phyloP scores from a whole-genome alignment of 1,140 invertebrate species.

The Reticulitermes speratus region DNA sequence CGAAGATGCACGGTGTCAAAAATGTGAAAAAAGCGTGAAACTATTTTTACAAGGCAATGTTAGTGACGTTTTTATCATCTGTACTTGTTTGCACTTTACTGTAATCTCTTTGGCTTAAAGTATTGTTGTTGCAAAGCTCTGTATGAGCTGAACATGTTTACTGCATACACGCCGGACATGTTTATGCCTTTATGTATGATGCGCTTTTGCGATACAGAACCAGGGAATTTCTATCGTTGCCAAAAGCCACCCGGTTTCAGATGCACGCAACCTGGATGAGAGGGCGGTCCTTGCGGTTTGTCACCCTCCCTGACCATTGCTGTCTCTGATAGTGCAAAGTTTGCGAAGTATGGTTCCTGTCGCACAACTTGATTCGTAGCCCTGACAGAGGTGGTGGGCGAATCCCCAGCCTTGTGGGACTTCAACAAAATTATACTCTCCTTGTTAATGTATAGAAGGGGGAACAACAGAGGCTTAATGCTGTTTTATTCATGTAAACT shows the following conservation, averaged over 20 bases:
- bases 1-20: too few relatives aligned
- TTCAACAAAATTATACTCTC: neutral
- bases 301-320: neutral
- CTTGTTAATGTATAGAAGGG: neutral
- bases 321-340: neutral
- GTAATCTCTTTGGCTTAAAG: neutral
- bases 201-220: neutral
- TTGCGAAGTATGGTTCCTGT: neutral
- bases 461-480: neutral
- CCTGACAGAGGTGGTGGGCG: neutral
- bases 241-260: neutral
- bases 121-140: too few relatives aligned
- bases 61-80: too few relatives aligned
- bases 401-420: neutral
- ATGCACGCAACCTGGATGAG: neutral
- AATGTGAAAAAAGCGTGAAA: too few relatives aligned
- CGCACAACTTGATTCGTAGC: neutral
- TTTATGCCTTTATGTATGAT: neutral
- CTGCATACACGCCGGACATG: neutral
- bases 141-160: too few relatives aligned
- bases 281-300: neutral
- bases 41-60: too few relatives aligned
- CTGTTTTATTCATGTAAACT: neutral
- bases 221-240: neutral
- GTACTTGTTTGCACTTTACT: too few relatives aligned